Evolutionary conservation across 2,113 vertebrate genomes (phyloP), one percentile per base, ranked within the genome.

Genomic region (Epinephelus cyanopodus): DNA sequence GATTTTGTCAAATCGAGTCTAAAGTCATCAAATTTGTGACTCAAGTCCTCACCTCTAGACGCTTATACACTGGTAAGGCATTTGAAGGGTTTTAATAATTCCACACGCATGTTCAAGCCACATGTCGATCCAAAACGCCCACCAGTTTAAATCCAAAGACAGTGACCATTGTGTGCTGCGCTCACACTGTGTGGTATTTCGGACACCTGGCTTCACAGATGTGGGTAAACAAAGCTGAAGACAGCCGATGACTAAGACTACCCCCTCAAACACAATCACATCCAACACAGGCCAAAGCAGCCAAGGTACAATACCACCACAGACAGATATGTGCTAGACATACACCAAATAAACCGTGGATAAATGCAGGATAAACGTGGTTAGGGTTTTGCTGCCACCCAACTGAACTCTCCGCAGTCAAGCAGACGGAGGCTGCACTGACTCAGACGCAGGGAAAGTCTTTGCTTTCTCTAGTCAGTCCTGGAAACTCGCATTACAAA

Each of bases 351-450:
- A 84, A 89, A 85, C 68, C 45, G 33, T 58, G 81, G 75, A 87
- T 90, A 72, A 92, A 92, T 18, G 39, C 67, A 87, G 81, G 42
- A 70, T 86, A 90, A 94, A 93, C 87, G 88, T 12, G 21, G 82
- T 85, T 89, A 65, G 74, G 80, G 84, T 89, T 87, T 93, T 83
- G 85, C 48, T 76, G 77, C 76, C 86, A 80, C 65, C 84, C 70
- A 73, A 57, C 18, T 69, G 65, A 89, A 87, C 65, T 54, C 45
- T 87, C 29, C 67, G 54, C 70, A 64, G 64, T 64, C 71, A 60
- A 61, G 75, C 73, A 77, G 45, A 88, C 73, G 58, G 58, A 56
- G 60, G 7, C 85, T 17, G 68, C 47, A 71, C 80, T 77, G 72
- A 84, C 74, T 85, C 77, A 89, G 72, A 88, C 81, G 82, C 82